Evolutionary conservation across 2,797 vertebrate genomes (phyloP), one percentile per base, ranked within the genome.

Genomic region (Sebastes reedi): DNA sequence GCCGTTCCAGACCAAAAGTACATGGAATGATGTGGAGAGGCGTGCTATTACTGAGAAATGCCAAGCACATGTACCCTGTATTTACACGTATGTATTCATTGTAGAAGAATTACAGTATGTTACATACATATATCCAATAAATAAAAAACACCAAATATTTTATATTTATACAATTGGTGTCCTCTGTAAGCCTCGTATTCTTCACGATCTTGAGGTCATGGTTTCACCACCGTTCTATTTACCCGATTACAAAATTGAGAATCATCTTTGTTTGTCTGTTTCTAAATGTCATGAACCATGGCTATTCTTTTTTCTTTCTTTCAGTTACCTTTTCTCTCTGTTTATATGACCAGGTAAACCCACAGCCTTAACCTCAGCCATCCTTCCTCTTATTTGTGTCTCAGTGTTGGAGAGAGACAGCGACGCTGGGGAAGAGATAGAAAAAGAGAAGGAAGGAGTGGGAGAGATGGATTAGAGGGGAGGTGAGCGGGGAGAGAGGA

Each of bases 381-480:
- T 25, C 55, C 50, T 68, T 8, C 24, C 24, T 67, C 20, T 64
- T 56, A 34, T 68, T 71, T 68, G 34, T 80, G 32, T 74, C 5
- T 52, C 5, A 39, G 18, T 72, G 61, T 25, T 11, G 7, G 46
- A 32, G 16, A 65, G 39, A 64, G 52, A 61, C 9, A 55, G 46
- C 4, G 1, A 61, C 11, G 1, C 68, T 29, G 6, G n/a, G 32
- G 69, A 67, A 3, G 11, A 68, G 20, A n/a, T 34, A 9, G 11
- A 24, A 36, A 36, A 24, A 73, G 34, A 56, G 24, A 54, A 54
- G 52, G 11, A 50, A 46, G 1, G 52, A 83, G 54, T 56, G 34
- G 55, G 70, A 29, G 34, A 75, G 69, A 75, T 66, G 65, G 42
- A 87, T 85, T 70, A 73, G 59, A 79, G 75, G 83, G 39, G 56